phyloP scores from a whole-genome alignment of 2,797 vertebrate genomes.

The Chelon labrosus region DNA sequence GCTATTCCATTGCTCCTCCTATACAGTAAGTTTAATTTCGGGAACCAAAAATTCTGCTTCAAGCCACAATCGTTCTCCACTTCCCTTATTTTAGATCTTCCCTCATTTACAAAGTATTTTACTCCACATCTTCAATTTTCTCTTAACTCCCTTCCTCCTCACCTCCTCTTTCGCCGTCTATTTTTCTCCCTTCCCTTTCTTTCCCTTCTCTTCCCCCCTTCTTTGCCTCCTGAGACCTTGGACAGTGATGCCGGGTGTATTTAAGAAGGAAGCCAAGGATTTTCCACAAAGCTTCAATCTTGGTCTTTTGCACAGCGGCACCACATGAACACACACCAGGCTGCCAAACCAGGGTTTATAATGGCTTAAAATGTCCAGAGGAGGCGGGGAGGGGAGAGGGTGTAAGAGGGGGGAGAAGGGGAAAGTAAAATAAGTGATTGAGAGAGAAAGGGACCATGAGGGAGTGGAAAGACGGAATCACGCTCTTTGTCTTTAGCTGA shows the following conservation, averaged over 20 bases:
- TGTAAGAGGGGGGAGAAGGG: conserved; percentile 5
- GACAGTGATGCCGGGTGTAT: conserved; percentile 67
- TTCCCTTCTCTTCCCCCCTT: too few species aligned
- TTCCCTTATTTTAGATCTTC: conserved; percentile 4
- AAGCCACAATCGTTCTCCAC: conserved; percentile 21
- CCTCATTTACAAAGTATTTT: conserved; percentile 34
- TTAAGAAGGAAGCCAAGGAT: conserved; percentile 69
- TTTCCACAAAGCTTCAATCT: conserved; percentile 76
- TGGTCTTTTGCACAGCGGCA: conserved; percentile 66
- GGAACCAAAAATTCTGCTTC: conserved; percentile 9
- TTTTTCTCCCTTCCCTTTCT: background rate
- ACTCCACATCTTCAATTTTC: conserved; percentile 38
- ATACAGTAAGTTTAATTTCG: conserved; percentile 33
- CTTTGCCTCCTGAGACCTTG: conserved; percentile 38
- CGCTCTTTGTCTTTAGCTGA: background rate
- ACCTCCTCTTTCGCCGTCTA: background rate
- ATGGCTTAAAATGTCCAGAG: conserved; percentile 65
- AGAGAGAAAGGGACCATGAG: conserved; percentile 12
- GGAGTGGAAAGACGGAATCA: background rate
- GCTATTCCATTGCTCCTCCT: background rate
- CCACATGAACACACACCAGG: conserved; percentile 67
- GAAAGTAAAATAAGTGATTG: conserved; percentile 41
- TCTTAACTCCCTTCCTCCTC: conserved; percentile 10
- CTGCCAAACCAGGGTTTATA: conserved; percentile 70
- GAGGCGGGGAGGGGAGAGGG: conserved; percentile 19